These are phyloP conservation scores for Anarsia innoxiella DNA, from an alignment of 2,888 invertebrate genomes.

Conservation along the genomic window DNA sequence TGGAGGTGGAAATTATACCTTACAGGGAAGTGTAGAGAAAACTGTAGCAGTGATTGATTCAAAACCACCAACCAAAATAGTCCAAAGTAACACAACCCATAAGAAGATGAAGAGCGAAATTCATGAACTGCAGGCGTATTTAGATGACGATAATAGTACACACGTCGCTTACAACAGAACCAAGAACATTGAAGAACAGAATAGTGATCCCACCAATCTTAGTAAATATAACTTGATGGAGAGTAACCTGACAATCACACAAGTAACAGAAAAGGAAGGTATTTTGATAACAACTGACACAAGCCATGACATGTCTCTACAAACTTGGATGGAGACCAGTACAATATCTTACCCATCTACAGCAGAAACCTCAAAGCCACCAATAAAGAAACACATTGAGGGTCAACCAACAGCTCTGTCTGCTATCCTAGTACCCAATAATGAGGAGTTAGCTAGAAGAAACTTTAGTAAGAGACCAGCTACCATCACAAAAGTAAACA, in stretches of 20 bases:
- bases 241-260: slow-evolving; percentile 58
- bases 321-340: slow-evolving; percentile 57
- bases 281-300: slow-evolving; percentile 63
- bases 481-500: slow-evolving; percentile 61
- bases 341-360: slow-evolving; percentile 40
- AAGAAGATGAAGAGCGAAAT: slow-evolving; percentile 61
- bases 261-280: slow-evolving; percentile 61
- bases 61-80: slow-evolving; percentile 34
- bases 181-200: slow-evolving; percentile 61
- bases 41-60: slow-evolving; percentile 32
- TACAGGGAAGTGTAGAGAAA: slow-evolving; percentile 34
- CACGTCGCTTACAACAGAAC: slow-evolving; percentile 61
- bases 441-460: slow-evolving; percentile 43
- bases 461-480: slow-evolving; percentile 54
- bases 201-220: slow-evolving; percentile 47
- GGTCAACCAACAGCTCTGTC: slow-evolving; percentile 73
- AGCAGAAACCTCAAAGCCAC: slow-evolving; percentile 40
- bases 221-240: slow-evolving; percentile 65
- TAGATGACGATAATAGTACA: slow-evolving; percentile 57
- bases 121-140: slow-evolving; percentile 58
- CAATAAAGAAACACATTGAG: slow-evolving; percentile 43
- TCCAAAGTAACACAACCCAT: slow-evolving; percentile 48
- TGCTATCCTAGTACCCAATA: slow-evolving; percentile 77
- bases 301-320: slow-evolving; percentile 60
- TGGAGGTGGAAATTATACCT: slow-evolving; percentile 30